Base-by-base conservation (phyloP, 2,113 vertebrate species). In the Silurus glanis region DNA sequence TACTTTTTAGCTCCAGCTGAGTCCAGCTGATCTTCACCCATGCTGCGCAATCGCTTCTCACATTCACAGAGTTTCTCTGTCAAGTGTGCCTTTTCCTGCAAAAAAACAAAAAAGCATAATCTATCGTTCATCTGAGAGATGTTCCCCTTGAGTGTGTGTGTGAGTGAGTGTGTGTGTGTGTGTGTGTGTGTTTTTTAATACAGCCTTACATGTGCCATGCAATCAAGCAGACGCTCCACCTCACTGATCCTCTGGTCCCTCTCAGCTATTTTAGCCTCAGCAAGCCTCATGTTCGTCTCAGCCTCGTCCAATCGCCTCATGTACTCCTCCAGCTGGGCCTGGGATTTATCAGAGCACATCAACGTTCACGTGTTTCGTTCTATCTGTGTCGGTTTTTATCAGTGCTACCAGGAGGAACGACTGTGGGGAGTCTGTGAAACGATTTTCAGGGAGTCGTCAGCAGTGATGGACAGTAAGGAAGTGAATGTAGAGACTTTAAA, bases 271-370 rank as follows among this genome's bases (percentile, higher is more conserved):
- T 95, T 96, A 58, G 93, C 94, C 91, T 98, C 97, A 72, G 96
- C 96, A 0, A 89, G 85, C 28, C 91, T 92, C 89, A 96, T 94
- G 88, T 96, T 98, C 83, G 89, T 95, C 91, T 97, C 97, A 56
- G 97, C 97, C 82, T 98, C 97, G 89, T 99, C 97, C 66, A 99
- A 95, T 0, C 96, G 95, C 74, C 94, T 95, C 89, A 98, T 93
- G 82, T 98, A 98, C 76, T 96, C 93, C 59, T 97, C 96, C 0
- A 98, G 95, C 91, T 98, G 96, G 28, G 95, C 95, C 98, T 99
- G 90, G 17, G 53, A 23, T 16, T 23, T 3, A 72, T 64, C 49
- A 45, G 58, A 21, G 76, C 23, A 89, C 28, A 5, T 85, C 9
- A 88, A 25, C 64, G 21, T 83, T 64, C 71, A 74, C 14, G 23